Evolutionary conservation across 2,113 vertebrate species (phyloP).

Genomic region (Mormyrus iriodes): DNA sequence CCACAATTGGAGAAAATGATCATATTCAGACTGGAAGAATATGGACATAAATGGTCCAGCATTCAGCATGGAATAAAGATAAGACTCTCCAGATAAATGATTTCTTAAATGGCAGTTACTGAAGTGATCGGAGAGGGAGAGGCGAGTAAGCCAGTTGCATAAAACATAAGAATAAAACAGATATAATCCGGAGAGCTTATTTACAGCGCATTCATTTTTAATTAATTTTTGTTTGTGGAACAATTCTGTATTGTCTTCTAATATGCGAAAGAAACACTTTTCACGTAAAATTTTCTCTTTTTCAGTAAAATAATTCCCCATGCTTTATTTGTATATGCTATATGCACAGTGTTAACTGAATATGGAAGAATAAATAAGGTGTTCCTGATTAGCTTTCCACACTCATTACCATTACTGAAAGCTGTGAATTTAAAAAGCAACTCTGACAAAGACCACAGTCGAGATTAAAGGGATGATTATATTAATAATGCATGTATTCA

Average conservation of each 20-base stretch:
- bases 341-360: background rate
- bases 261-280: background rate
- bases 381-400: background rate
- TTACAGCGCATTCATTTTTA: background rate
- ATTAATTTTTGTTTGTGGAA: background rate
- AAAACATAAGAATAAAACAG: background rate
- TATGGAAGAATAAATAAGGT: background rate
- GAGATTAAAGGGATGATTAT: background rate
- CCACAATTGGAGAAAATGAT: background rate
- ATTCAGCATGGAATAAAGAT: background rate
- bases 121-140: background rate
- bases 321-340: background rate
- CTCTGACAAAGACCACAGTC: background rate
- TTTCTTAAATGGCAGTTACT: background rate
- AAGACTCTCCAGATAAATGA: background rate
- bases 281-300: background rate
- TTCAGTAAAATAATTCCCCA: background rate
- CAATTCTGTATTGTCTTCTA: background rate
- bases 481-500: background rate
- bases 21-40: background rate
- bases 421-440: background rate
- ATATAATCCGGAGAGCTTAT: background rate
- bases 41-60: background rate
- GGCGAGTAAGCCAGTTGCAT: background rate
- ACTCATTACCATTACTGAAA: background rate